A percentile compares a stretch with the other conserved stretches of the same genome.
Conservation (phyloP, 2,113 vertebrate species). For the Castor canadensis region DNA sequence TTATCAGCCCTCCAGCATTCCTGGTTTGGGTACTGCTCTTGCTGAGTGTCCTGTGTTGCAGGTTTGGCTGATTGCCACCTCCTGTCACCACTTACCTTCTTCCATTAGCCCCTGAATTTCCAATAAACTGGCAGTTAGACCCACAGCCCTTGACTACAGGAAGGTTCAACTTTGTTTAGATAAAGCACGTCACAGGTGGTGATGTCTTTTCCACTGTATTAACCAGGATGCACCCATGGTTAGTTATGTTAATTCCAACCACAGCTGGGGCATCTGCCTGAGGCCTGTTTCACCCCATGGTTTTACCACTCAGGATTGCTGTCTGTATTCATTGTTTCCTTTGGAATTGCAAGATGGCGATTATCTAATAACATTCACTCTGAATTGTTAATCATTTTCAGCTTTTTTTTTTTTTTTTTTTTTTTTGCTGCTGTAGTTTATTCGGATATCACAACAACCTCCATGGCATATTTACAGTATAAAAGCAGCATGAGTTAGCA, state of each 20-base stretch:
- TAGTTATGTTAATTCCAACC: not conserved
- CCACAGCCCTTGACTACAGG: not conserved
- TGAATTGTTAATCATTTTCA: not conserved
- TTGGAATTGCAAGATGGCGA: not conserved
- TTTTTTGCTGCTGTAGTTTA: not conserved
- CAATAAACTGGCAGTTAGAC: not conserved
- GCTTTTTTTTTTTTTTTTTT: not conserved
- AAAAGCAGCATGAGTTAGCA: not conserved
- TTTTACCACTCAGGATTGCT: not conserved
- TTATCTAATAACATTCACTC: not conserved
- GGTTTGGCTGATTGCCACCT: not conserved
- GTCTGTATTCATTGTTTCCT: not conserved
- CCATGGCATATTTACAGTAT: not conserved
- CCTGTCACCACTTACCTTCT: not conserved
- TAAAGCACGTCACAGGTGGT: not conserved
- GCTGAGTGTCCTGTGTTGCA: fast-evolving
- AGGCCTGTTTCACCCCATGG: not conserved
- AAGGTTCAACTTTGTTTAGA: not conserved
- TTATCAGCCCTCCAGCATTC: not conserved
- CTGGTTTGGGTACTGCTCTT: not conserved
- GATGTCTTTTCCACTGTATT: not conserved
- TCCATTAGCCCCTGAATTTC: not conserved
- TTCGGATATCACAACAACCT: not conserved
- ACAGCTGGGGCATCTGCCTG: fast-evolving
- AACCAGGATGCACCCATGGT: not conserved